Evolutionary conservation across 1,140 invertebrate genomes (phyloP), one percentile per base, ranked within the genome.

Genomic region (Pseudomyrmex dendroicus): DNA sequence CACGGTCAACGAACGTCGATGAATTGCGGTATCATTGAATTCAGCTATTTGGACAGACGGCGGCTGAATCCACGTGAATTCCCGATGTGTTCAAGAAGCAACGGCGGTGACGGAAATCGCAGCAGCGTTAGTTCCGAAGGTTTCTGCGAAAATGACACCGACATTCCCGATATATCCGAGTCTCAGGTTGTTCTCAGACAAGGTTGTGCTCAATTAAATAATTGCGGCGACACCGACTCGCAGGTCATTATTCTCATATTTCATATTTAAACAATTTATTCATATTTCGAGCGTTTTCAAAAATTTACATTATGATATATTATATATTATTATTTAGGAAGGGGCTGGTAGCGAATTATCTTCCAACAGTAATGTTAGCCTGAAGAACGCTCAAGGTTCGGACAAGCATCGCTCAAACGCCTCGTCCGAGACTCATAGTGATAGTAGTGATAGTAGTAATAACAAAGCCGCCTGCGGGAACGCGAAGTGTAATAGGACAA

Each of bases 41-140:
- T 93, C 56, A 94, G 93, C 84, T 94, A 93, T 50, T 91, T 92
- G 85, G 93, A 94, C 63, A 90, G 93, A 80, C 89, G 92, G 44
- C 88, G 92, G 46, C 15, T 94, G n/a, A 94, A 93, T 83, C 90
- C 92, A 2, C 91, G 93, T 12, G 92, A 94, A 25, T 94, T 94
- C 67, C 90, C 92, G 2, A 63, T 94, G 72, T 94, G 91, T 82
- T 88, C 91, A 68, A 87, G 91, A 82, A 92, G 66, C n/a, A 86
- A 85, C 66, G 89, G 88, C 15, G 87, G 92, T 15, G 97, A 98
- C 92, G 98, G 97, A 8, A 98, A 98, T 94, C 95, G 98, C 62
- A 99, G 98, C 72, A 98, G 98, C 92, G 97, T 98, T 20, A 98
- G 98, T 86, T 98, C 98, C 87, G 98, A 99, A 95, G 98, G 98